Evolutionary conservation across 2,113 vertebrate species (phyloP), one percentile per base, ranked within the genome.

Genomic region (Malurus cyaneus): DNA sequence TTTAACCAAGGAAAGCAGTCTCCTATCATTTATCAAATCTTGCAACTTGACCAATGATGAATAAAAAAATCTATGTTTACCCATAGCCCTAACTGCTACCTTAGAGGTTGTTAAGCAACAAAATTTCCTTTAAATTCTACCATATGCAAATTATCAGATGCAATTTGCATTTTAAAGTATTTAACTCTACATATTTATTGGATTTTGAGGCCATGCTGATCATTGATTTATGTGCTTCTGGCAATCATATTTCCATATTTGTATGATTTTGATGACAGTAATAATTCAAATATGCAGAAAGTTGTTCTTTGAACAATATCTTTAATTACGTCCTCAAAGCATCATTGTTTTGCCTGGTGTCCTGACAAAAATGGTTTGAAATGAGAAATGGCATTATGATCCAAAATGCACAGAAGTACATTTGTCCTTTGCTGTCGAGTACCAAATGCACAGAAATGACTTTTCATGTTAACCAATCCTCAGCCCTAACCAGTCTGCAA

Each of bases 241-340:
- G 99, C 99, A 99, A 99, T 99, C 98, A 99, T 99, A 99, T 99
- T 99, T 99, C 99, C 99, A 99, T 99, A 99, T 99, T 99, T 99
- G 98, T 99, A 99, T 98, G 98, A 98, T 99, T 99, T 99, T 99
- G 99, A 99, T 98, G 99, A 99, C 98, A 99, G 99, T 99, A 99
- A 99, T 99, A 99, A 99, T 99, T 99, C 99, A 99, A 99, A 99
- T 99, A 99, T 99, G 99, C 99, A 99, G 98, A 99, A 99, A 99
- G 99, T 99, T 99, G 98, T 99, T 99, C 99, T 99, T 99, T 99
- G 99, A 99, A 99, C 98, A 99, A 99, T 99, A 99, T 99, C 99
- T 99, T 99, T 99, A 99, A 99, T 99, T 99, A 99, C 99, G 98
- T 99, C 99, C 99, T 99, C 98, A 99, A 99, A 99, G 99, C 99